These are phyloP conservation scores for Ptilodon capucinus DNA, from an alignment of 2,888 invertebrate species.

Conservation along the genomic window DNA sequence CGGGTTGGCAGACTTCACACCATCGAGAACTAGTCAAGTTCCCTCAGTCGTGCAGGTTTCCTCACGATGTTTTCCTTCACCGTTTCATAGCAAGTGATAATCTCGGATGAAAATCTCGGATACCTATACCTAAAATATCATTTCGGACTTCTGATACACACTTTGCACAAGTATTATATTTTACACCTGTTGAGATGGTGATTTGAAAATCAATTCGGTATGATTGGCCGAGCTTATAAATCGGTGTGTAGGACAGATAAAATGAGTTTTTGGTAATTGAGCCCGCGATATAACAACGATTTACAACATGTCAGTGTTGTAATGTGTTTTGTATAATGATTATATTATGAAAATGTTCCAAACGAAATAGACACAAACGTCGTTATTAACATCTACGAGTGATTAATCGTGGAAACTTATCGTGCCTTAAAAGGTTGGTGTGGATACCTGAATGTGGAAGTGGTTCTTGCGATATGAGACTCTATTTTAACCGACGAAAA, in stretches of 20 bases:
- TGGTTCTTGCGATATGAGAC: slow-evolving; percentile 11
- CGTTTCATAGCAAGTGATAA: too few relatives aligned
- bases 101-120: too few relatives aligned
- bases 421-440: slow-evolving; percentile 24
- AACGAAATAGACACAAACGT: slow-evolving; percentile 1
- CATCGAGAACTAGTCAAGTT: too few relatives aligned
- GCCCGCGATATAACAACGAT: slow-evolving; percentile 42
- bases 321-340: slow-evolving; percentile 33
- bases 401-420: slow-evolving; percentile 37
- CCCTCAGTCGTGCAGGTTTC: too few relatives aligned
- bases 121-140: too few relatives aligned
- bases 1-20: too few relatives aligned
- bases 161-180: too few relatives aligned
- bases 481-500: not conserved
- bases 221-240: slow-evolving; percentile 53
- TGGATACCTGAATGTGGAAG: slow-evolving; percentile 30
- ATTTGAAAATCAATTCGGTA: slow-evolving; percentile 51
- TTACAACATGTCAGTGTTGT: slow-evolving; percentile 36
- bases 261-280: slow-evolving; percentile 54
- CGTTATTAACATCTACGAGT: slow-evolving; percentile 21
- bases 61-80: too few relatives aligned
- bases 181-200: slow-evolving; percentile 57
- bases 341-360: slow-evolving; percentile 42
- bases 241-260: slow-evolving; percentile 42
- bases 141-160: too few relatives aligned